A percentile compares a stretch with the other conserved stretches of the same genome.
These are phyloP conservation scores for Nibea albiflora DNA, from an alignment of 2,113 vertebrate genomes.

Conservation along the genomic window DNA sequence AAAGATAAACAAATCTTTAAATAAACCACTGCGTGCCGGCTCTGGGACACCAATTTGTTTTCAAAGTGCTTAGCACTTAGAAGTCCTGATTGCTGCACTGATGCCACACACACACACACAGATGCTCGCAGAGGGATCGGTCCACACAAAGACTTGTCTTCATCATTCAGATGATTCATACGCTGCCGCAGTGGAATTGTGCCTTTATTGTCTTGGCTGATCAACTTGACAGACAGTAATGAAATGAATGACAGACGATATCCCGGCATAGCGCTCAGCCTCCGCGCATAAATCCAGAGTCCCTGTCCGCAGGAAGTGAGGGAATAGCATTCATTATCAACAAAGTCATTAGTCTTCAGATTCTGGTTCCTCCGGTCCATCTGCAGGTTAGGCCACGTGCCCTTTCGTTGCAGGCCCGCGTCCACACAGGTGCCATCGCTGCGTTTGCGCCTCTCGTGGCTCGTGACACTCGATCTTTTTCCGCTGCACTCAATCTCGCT, in stretches of 20 bases:
- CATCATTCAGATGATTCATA: constrained; percentile 59
- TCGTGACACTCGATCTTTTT: constrained; percentile 10
- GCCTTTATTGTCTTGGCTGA: constrained; percentile 63
- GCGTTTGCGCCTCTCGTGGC: constrained; percentile 15
- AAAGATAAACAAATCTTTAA: constrained; percentile 68
- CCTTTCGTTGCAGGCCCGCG: constrained; percentile 13
- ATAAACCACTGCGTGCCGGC: constrained; percentile 54
- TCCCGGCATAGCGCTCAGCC: constrained; percentile 29
- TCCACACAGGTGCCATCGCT: constrained; percentile 12
- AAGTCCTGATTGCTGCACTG: constrained; percentile 35
- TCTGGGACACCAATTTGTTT: constrained; percentile 56
- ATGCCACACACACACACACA: constrained; percentile 9
- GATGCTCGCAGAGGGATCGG: constrained; percentile 2
- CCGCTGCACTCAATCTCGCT: constrained; percentile 40
- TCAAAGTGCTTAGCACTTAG: constrained; percentile 47
- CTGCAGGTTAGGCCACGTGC: constrained; percentile 13
- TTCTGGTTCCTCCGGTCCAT: constrained; percentile 28
- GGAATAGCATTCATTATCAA: constrained; percentile 59
- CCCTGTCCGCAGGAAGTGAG: constrained; percentile 33
- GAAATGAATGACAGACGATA: constrained; percentile 70
- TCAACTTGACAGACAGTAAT: constrained; percentile 70
- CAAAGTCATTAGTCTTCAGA: constrained; percentile 65
- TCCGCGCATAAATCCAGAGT: neutral
- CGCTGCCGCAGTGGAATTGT: constrained; percentile 44
- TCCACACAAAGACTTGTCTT: constrained; percentile 54